Evolutionary conservation across 35 echinoderm and acorn worm genomes (phyloP).

Genomic region (Patiria miniata): DNA sequence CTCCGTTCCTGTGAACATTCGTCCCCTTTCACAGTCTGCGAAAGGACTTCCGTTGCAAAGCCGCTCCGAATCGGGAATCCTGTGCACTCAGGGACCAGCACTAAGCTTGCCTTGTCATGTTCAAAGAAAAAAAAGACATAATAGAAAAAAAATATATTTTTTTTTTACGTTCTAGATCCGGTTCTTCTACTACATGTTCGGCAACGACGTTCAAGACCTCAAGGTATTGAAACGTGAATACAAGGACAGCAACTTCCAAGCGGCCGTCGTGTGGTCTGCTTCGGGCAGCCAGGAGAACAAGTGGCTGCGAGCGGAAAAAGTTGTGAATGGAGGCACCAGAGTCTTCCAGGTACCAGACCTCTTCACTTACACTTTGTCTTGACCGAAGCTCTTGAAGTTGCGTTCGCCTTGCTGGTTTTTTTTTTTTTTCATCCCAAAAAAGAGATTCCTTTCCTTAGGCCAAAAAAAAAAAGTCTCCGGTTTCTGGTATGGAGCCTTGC

Average conservation of each 20-base stretch:
- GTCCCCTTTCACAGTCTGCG: no score
- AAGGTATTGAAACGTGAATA: conserved; percentile 11
- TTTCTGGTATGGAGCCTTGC: no score
- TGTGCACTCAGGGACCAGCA: not conserved
- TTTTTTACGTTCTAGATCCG: conserved; percentile 21
- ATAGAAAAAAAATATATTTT: not conserved
- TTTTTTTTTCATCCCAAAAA: no score
- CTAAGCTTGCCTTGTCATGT: not conserved
- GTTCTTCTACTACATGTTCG: conserved; percentile 36
- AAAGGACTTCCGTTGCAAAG: no score
- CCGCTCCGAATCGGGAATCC: no score
- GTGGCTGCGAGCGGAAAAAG: conserved; percentile 1
- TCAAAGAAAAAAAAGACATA: not conserved
- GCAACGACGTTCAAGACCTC: not conserved
- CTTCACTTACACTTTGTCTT: no score
- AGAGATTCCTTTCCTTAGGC: no score
- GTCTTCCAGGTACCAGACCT: no score
- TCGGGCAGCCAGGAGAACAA: not conserved
- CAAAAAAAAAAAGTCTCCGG: no score
- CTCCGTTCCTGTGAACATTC: no score
- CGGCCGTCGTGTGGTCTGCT: not conserved
- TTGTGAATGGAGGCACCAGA: no score
- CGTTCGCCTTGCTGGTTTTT: not conserved
- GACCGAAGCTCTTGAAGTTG: not conserved
- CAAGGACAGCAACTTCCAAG: conserved; percentile 39